These are phyloP conservation scores for Drosophila navojoa DNA, from an alignment of 1,140 invertebrate genomes.

Conservation along the genomic window DNA sequence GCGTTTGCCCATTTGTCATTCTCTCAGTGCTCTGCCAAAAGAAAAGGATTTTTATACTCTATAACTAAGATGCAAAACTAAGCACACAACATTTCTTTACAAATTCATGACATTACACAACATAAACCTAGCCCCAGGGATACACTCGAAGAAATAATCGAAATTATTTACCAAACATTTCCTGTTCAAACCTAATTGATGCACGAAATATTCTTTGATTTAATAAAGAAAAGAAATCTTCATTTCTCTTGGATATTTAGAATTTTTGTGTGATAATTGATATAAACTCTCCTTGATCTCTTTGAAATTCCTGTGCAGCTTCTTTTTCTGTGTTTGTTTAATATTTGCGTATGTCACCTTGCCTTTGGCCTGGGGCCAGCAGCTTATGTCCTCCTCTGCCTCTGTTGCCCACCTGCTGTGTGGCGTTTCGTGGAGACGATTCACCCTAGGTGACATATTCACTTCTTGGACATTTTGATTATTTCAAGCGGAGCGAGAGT, in stretches of 20 bases:
- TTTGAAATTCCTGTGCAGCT: neutral
- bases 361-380: constrained; percentile 43
- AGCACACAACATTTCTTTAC: constrained; percentile 11
- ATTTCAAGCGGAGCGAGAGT: constrained; percentile 66
- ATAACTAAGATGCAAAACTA: constrained; percentile 14
- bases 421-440: constrained; percentile 54
- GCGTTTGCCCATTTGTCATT: constrained; percentile 37
- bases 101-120: constrained; percentile 16
- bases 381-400: constrained; percentile 9
- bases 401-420: constrained; percentile 39
- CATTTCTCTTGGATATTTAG: neutral
- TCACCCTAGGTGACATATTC: constrained; percentile 64
- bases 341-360: constrained; percentile 54
- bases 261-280: neutral
- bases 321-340: constrained; percentile 38
- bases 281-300: neutral
- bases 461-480: constrained; percentile 73
- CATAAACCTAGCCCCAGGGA: constrained; percentile 4
- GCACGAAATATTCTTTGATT: neutral
- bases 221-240: no score
- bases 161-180: neutral
- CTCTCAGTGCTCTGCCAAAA: neutral
- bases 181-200: neutral
- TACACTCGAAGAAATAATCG: constrained; percentile 8
- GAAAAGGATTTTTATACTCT: neutral